These are phyloP conservation scores for Urocyon cinereoargenteus DNA, from an alignment of 2,797 vertebrate species.

Conservation along the genomic window DNA sequence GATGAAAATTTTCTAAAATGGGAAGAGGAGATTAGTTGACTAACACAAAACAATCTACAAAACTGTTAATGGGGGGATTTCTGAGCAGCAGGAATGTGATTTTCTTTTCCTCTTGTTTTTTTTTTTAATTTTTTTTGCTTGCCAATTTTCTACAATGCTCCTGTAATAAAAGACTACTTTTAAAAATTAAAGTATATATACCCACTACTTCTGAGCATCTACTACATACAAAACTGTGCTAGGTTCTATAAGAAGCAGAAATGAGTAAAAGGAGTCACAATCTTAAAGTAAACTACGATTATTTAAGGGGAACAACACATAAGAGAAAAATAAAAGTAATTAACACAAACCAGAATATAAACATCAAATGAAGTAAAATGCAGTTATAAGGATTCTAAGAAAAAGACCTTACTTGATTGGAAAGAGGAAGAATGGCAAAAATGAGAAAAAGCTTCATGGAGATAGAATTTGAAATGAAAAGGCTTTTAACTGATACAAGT, in stretches of 20 bases:
- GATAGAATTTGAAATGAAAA: constrained; percentile 46
- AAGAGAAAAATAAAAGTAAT: constrained; percentile 49
- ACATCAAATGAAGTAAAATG: constrained; percentile 43
- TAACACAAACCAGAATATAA: constrained; percentile 4
- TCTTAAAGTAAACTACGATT: constrained; percentile 23
- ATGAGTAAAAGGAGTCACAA: constrained; percentile 36
- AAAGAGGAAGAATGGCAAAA: constrained; percentile 28
- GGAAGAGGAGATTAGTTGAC: neutral
- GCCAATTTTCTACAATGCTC: neutral
- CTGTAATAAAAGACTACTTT: neutral
- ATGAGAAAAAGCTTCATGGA: neutral
- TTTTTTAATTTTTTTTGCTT: neutral
- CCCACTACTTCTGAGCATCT: neutral
- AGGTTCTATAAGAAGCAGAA: neutral
- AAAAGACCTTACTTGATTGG: constrained; percentile 27
- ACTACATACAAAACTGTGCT: constrained; percentile 21
- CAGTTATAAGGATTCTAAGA: neutral
- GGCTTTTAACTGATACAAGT: constrained; percentile 26
- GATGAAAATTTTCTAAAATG: constrained; percentile 10
- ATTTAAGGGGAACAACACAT: neutral
- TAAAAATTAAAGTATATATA: neutral
- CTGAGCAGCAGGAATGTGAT: neutral
- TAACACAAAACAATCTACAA: neutral
- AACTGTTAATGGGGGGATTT: neutral
- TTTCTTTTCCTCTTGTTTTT: neutral